A percentile compares a stretch with the other conserved stretches of the same genome.
phyloP scores from a whole-genome alignment of 64 coral and sea anemone species.

The Porites australiensis region DNA sequence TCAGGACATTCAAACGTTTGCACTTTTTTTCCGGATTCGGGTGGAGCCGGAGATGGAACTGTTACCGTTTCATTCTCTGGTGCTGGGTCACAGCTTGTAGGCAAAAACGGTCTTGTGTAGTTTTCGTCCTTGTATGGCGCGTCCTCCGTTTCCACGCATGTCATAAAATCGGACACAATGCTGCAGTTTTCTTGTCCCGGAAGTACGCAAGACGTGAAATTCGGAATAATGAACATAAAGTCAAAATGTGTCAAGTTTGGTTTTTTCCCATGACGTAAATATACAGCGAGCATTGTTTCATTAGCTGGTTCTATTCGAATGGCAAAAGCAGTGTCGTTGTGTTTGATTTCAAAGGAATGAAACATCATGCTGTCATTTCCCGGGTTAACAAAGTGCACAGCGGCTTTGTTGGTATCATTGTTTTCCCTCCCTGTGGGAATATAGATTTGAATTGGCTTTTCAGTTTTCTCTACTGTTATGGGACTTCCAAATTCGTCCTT shows the following conservation, averaged over 20 bases:
- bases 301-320: slow-evolving; percentile 4
- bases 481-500: neutral
- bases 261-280: slow-evolving; percentile 4
- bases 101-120: neutral
- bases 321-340: neutral
- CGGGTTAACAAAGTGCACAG: neutral
- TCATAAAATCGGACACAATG: slow-evolving; percentile 1
- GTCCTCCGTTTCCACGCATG: neutral
- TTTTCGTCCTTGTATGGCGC: neutral
- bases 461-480: neutral
- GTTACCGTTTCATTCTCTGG: neutral
- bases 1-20: slow-evolving; percentile 6
- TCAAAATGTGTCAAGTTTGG: slow-evolving; percentile 17
- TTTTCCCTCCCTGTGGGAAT: neutral
- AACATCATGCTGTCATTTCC: neutral
- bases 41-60: neutral
- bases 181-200: slow-evolving; percentile 6
- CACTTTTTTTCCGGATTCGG: neutral
- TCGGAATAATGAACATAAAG: neutral
- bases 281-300: neutral
- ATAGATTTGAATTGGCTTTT: neutral
- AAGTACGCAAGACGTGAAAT: slow-evolving; percentile 4
- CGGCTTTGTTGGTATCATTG: neutral
- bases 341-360: neutral
- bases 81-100: neutral